These are phyloP conservation scores for Lepidocolaptes lacrymiger DNA, from an alignment of 2,797 vertebrate genomes.

Conservation along the genomic window DNA sequence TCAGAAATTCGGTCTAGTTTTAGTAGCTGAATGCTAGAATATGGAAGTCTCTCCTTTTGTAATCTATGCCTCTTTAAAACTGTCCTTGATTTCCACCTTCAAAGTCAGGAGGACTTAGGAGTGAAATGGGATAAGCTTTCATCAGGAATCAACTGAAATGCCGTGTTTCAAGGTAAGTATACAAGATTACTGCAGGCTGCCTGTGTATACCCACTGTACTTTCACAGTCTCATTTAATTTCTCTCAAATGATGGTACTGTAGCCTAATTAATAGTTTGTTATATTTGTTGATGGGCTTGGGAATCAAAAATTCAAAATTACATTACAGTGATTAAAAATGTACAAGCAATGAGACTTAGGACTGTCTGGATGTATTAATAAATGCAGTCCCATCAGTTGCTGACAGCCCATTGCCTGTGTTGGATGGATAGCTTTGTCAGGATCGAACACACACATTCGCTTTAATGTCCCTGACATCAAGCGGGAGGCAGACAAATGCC, in stretches of 20 bases:
- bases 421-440: neutral
- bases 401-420: neutral
- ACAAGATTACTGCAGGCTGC: neutral
- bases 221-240: neutral
- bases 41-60: neutral
- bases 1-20: slow-evolving; percentile 36
- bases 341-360: neutral
- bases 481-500: neutral
- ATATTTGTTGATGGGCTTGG: neutral
- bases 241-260: neutral
- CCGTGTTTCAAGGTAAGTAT: neutral
- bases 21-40: slow-evolving; percentile 20
- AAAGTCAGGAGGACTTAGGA: neutral
- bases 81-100: slow-evolving; percentile 13
- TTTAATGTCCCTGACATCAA: neutral
- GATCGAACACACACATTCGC: rapidly evolving
- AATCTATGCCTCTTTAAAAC: neutral
- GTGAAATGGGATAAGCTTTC: neutral
- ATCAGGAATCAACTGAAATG: neutral
- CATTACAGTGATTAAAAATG: neutral
- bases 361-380: neutral
- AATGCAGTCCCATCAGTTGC: neutral
- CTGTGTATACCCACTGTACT: neutral
- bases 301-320: neutral
- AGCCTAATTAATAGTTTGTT: neutral